Base-by-base conservation (phyloP, 2,888 invertebrate genomes). In the Drosophila rellima region DNA sequence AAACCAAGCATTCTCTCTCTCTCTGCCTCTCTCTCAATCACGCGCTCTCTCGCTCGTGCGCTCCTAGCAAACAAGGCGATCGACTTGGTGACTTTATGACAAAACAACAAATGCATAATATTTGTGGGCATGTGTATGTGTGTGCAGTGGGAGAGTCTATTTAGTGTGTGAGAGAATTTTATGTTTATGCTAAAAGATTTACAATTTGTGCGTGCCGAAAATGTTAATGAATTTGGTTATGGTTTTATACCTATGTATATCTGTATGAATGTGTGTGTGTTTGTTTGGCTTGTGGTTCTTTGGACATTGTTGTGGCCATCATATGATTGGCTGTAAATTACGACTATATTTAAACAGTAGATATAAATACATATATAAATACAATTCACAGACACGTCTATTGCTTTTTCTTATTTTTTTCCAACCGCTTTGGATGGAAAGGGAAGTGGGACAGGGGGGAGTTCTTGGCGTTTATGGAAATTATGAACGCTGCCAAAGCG, bases 141-240 rank as follows among this genome's bases (percentile, higher is more conserved):
- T 50, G 63, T 55, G 59, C 45, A 11, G 51, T 57, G 62, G 26
- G 74, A 55, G 69, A 37, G 52, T 39, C n/a, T 33, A 11, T 20
- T 40, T 26, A 18, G 37, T 51, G 61, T 69, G 77, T 73, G 70
- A 64, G 74, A 72, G 57, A 67, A 70, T 70, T 82, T 75, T 78
- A 87, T 84, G 78, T 65, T 68, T 85, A 85, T 82, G 85, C 88
- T 85, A 84, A 88, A 71, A 88, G 88, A 88, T 84, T 88, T 85
- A 84, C 70, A 80, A 85, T 85, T 72, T 85, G 80, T 84, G 88
- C 85, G 88, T 85, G 84, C 84, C 88, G 78, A 82, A 84, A 84
- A 80, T 84, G 80, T 70, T 85, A 84, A 88, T 88, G 72, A 88
- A 88, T 82, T 85, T 68, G 31, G 82, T 65, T 85, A 84, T 84